Evolutionary conservation across 2,113 vertebrate species (phyloP).

Genomic region (Lynx canadensis): DNA sequence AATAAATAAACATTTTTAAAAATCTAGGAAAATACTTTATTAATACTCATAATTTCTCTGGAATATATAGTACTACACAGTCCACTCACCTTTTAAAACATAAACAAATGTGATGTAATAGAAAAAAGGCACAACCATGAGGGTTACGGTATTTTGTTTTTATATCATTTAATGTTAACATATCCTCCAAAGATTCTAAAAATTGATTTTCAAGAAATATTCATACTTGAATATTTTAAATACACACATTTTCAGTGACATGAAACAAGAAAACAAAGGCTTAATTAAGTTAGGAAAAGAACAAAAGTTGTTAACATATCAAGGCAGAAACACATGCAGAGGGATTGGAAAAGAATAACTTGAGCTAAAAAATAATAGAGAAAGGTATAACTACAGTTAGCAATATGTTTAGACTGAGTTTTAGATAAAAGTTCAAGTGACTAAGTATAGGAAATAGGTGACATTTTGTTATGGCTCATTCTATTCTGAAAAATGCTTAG

Average conservation of each 20-base stretch:
- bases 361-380: slow-evolving; percentile 21
- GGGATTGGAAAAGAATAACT: neutral
- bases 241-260: neutral
- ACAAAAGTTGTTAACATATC: neutral
- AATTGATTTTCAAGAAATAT: slow-evolving; percentile 38
- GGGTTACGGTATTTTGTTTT: neutral
- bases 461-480: neutral
- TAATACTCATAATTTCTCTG: neutral
- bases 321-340: neutral
- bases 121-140: neutral
- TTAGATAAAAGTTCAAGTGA: neutral
- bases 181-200: neutral
- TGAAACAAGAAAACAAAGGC: slow-evolving; percentile 26
- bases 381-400: neutral
- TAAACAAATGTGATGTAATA: neutral
- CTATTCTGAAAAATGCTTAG: neutral
- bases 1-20: neutral
- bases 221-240: slow-evolving; percentile 12
- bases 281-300: slow-evolving; percentile 42
- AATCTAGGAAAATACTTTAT: neutral
- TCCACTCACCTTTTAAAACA: slow-evolving; percentile 26
- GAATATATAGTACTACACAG: neutral
- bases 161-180: neutral
- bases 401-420: neutral
- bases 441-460: neutral